Evolutionary conservation across 1,140 invertebrate species (phyloP), one percentile per base, ranked within the genome.

Genomic region (Subanguina moxae): DNA sequence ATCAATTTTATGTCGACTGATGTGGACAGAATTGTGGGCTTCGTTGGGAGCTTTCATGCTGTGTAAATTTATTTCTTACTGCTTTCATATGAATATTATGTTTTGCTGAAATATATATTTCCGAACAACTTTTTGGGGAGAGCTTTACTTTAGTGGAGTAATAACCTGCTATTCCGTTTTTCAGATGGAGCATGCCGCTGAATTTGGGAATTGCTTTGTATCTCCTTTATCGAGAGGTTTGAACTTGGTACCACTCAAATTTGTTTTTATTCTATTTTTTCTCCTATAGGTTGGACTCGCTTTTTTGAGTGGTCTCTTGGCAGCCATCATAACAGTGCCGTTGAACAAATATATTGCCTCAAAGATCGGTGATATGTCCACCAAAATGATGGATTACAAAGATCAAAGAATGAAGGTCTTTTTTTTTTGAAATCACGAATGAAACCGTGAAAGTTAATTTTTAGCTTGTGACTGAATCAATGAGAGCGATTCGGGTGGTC

Each of bases 1-100:
- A 88, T 95, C 0, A 98, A 97, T 84, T 92, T 93, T 75, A 94
- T 97, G 89, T 95, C 91, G 32, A 94, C 91, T 0, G 95, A 98
- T 83, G 90, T 90, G 0, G 92, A 95, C 79, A 87, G 94, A 75
- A 91, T 98, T 72, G 89, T 94, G 0, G 97, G 96, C 84, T 91
- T 93, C 45, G 94, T 91, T 85, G 89, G 90, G 0, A 94, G 91
- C 84, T 94, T 98, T 83, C 94, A 97, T 85, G 88, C 91, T 61
- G 27, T 69, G 0, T 38, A 38, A 38, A 5, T 38, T 38, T n/a
- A n/a, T n/a, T n/a, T n/a, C 1, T 64, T 19, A 0, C 1, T 0
- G 1, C 21, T 25, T 17, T 5, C 15, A 13, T 48, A 45, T 13
- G 13, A 27, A 66, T 19, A 64, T 30, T 64, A 21, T n/a, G n/a